Evolutionary conservation across 1,140 invertebrate species (phyloP).

Genomic region (Drosophila arizonae): DNA sequence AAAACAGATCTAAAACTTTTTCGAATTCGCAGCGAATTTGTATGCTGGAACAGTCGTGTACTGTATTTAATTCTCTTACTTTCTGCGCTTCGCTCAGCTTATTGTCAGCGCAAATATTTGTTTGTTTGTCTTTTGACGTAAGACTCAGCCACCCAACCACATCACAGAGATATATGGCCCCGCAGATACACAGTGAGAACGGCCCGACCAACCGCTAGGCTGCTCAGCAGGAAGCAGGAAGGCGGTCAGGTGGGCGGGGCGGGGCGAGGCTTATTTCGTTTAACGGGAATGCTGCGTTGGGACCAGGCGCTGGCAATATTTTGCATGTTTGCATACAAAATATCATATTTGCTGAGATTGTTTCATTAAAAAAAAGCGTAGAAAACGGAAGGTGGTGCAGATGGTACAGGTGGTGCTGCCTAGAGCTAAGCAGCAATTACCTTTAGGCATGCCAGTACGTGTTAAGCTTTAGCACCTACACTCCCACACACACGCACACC

Average conservation of each 20-base stretch:
- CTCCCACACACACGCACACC: slow-evolving; percentile 24
- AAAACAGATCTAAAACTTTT: not conserved
- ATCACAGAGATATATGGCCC: slow-evolving; percentile 3
- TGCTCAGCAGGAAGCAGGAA: not conserved
- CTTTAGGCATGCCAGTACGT: slow-evolving; percentile 63
- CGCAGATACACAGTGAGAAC: slow-evolving; percentile 20
- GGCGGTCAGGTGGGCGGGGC: slow-evolving; percentile 1
- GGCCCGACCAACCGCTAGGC: not conserved
- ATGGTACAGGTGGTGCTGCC: slow-evolving; percentile 21
- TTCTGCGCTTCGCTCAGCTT: slow-evolving; percentile 42
- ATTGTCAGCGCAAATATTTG: slow-evolving; percentile 77
- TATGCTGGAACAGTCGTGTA: slow-evolving; percentile 16
- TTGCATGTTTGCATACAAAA: slow-evolving; percentile 81
- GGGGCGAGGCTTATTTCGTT: slow-evolving; percentile 59
- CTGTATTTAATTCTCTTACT: slow-evolving; percentile 39
- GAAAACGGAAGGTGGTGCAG: slow-evolving; percentile 51
- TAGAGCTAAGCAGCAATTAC: slow-evolving; percentile 30
- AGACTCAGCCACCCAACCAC: slow-evolving; percentile 44
- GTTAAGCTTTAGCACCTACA: slow-evolving; percentile 76
- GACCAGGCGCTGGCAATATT: slow-evolving; percentile 56
- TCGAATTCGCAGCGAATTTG: slow-evolving; percentile 1
- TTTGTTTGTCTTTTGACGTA: slow-evolving; percentile 73
- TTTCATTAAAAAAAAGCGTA: slow-evolving; percentile 70
- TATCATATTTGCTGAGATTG: slow-evolving; percentile 80
- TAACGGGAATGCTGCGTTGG: slow-evolving; percentile 60